A percentile compares a stretch with the other conserved stretches of the same genome.
Evolutionary conservation across 2,113 vertebrate genomes (phyloP).

Genomic region (Corythoichthys intestinalis): DNA sequence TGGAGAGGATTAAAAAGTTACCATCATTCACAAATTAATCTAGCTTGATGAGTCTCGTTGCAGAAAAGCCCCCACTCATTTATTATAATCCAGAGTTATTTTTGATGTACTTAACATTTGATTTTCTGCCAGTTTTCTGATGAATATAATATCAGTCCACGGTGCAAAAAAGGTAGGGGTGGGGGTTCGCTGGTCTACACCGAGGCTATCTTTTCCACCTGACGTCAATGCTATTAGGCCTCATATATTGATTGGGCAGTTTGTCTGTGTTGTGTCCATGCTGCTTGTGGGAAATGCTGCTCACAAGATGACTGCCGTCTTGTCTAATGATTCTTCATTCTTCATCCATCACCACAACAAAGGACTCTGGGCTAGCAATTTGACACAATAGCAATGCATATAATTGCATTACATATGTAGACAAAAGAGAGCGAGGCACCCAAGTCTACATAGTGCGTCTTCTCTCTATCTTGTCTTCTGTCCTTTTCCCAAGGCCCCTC

Average conservation of each 20-base stretch:
- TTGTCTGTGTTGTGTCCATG: neutral
- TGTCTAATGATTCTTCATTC: conserved; percentile 28
- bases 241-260: neutral
- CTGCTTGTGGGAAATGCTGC: conserved; percentile 36
- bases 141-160: too few relatives aligned
- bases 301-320: conserved; percentile 17
- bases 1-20: too few relatives aligned
- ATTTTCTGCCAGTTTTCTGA: too few relatives aligned
- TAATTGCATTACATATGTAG: conserved; percentile 44
- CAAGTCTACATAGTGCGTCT: conserved; percentile 18
- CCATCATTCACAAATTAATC: too few relatives aligned
- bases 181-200: neutral
- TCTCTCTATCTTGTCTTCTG: conserved; percentile 43
- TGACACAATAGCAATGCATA: conserved; percentile 34
- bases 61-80: too few relatives aligned
- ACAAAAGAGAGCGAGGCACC: conserved; percentile 34
- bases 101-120: too few relatives aligned
- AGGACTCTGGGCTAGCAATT: conserved; percentile 24
- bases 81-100: too few relatives aligned
- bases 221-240: neutral
- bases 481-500: conserved; percentile 32
- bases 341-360: conserved; percentile 36
- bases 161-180: too few relatives aligned
- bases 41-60: too few relatives aligned
- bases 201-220: neutral